Evolutionary conservation across 2,797 vertebrate species (phyloP).

Genomic region (Manis javanica): DNA sequence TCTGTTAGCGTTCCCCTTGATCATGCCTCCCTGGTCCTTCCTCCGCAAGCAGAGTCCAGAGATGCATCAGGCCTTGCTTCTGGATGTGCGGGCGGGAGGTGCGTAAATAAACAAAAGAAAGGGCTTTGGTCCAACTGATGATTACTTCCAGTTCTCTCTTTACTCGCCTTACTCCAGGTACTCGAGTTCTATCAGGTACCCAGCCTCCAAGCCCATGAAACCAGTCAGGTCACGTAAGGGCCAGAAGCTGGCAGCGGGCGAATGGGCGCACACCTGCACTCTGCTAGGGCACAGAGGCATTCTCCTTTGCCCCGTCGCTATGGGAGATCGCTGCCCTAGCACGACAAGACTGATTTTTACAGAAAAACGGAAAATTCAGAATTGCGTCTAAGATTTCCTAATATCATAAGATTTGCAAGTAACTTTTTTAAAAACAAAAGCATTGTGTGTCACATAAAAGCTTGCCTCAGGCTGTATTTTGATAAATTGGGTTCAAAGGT

Average conservation of each 20-base stretch:
- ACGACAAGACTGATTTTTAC: not conserved
- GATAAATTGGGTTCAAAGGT: not conserved
- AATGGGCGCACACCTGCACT: not conserved
- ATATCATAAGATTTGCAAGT: not conserved
- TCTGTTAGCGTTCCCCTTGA: not conserved
- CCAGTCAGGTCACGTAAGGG: not conserved
- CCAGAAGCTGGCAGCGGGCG: not conserved
- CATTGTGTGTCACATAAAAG: not conserved
- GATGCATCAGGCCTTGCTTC: not conserved
- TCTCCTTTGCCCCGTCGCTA: not conserved
- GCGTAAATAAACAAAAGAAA: conserved; percentile 31
- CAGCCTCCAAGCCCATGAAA: not conserved
- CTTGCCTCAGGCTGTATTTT: not conserved
- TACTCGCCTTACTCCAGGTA: not conserved
- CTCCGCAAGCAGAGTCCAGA: not conserved
- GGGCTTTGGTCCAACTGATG: not conserved
- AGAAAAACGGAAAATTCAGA: not conserved
- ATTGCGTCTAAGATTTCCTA: not conserved
- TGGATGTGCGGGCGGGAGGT: not conserved
- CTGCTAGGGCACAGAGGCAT: not conserved
- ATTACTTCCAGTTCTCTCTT: conserved; percentile 20
- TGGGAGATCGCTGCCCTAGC: not conserved
- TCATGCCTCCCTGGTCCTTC: not conserved
- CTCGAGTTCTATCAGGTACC: not conserved
- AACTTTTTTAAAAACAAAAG: not conserved